Percentiles rank a stretch among this genome's conserved stretches.
Conservation (phyloP, 2,888 invertebrate genomes). For the Leucoma salicis region DNA sequence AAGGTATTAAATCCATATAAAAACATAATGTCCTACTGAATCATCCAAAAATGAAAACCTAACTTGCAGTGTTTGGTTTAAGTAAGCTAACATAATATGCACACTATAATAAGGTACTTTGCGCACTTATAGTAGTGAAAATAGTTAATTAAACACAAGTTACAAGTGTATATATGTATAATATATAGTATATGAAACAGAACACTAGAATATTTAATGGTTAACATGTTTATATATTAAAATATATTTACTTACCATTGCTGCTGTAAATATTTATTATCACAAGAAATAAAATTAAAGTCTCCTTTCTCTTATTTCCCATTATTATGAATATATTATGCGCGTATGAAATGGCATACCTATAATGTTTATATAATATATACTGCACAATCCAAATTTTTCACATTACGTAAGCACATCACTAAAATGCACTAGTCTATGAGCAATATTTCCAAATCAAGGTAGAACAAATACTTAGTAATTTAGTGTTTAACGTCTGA, state of each 20-base stretch:
- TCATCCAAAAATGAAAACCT: too few species aligned
- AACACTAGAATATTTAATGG: too few species aligned
- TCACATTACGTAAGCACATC: not conserved
- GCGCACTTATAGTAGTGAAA: too few species aligned
- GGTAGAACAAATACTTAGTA: constrained; percentile 4
- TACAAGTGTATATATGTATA: too few species aligned
- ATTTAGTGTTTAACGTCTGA: constrained; percentile 35
- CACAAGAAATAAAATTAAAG: constrained; percentile 25
- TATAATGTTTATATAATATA: constrained; percentile 16
- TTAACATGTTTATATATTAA: too few species aligned
- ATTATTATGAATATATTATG: constrained; percentile 21
- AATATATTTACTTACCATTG: constrained; percentile 38
- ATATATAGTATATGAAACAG: too few species aligned
- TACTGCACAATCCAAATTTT: not conserved
- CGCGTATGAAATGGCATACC: constrained; percentile 27
- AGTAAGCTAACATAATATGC: too few species aligned
- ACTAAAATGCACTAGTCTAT: not conserved
- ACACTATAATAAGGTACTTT: too few species aligned
- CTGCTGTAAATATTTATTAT: constrained; percentile 23
- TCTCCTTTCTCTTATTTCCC: constrained; percentile 19
- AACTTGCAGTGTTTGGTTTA: too few species aligned
- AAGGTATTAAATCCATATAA: too few species aligned
- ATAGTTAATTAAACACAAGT: too few species aligned
- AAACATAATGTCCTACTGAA: too few species aligned
- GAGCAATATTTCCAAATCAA: not conserved